Conservation (phyloP, 2,113 vertebrate species). For the Callospermophilus lateralis region DNA sequence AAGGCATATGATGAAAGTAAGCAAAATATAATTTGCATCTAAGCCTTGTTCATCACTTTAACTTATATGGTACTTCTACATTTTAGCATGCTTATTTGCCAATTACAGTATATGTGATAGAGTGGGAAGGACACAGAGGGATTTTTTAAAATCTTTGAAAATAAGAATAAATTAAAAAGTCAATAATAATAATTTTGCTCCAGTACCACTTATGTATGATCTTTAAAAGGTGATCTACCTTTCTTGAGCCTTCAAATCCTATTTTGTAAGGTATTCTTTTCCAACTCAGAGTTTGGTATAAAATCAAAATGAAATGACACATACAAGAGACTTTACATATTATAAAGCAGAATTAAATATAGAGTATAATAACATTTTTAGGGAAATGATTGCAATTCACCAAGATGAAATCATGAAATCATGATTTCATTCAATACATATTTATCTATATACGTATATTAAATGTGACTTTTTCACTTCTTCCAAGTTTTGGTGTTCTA, state of each 20-base stretch:
- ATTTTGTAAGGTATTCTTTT: background rate
- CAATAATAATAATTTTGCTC: background rate
- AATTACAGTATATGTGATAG: background rate
- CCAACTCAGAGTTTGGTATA: background rate
- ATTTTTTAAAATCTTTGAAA: background rate
- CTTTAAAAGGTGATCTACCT: background rate
- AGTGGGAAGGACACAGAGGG: background rate
- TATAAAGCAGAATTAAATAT: slow-evolving; percentile 8
- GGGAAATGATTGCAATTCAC: background rate
- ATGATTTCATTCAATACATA: background rate
- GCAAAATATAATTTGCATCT: background rate
- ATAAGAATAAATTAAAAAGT: slow-evolving; percentile 16
- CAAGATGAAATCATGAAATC: background rate
- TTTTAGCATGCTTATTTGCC: slow-evolving; percentile 7
- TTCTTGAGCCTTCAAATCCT: background rate
- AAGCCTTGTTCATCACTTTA: background rate
- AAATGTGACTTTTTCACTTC: background rate
- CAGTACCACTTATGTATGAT: background rate
- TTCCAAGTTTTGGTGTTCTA: background rate
- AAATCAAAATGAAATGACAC: background rate
- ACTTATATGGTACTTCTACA: background rate
- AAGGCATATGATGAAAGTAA: background rate
- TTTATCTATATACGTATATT: background rate
- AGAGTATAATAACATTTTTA: background rate
- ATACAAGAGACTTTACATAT: background rate